These are phyloP conservation scores for Melolontha melolontha DNA, from an alignment of 2,888 invertebrate species.

Conservation along the genomic window DNA sequence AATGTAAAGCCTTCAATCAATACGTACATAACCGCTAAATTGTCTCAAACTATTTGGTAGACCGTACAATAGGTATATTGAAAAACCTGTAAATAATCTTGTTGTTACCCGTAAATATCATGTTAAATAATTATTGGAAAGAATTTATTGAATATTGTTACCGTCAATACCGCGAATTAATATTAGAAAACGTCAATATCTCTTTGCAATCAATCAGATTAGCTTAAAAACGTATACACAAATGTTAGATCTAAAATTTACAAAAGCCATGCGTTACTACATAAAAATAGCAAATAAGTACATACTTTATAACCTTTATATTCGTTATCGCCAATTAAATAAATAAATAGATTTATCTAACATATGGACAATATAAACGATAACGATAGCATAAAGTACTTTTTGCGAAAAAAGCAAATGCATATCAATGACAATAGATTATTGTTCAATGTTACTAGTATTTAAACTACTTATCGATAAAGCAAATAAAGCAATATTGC, in stretches of 20 bases:
- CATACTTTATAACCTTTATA: slow-evolving; percentile 4
- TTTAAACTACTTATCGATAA: no score
- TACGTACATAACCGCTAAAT: slow-evolving; percentile 61
- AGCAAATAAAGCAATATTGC: no score
- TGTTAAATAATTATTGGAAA: slow-evolving; percentile 34
- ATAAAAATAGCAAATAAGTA: background rate
- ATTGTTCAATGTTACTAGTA: no score
- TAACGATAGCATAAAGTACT: slow-evolving; percentile 15
- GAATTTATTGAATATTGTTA: no score
- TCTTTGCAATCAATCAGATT: background rate
- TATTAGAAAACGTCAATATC: slow-evolving; percentile 30
- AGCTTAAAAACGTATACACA: no score
- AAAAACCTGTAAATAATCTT: slow-evolving; percentile 69
- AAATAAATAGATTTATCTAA: slow-evolving; percentile 4
- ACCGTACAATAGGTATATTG: slow-evolving; percentile 80
- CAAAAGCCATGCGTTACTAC: slow-evolving; percentile 23
- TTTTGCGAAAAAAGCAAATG: background rate
- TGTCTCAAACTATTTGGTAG: slow-evolving; percentile 67
- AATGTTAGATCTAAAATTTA: background rate
- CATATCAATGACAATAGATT: background rate
- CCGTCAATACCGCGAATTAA: background rate
- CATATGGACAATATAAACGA: slow-evolving; percentile 14
- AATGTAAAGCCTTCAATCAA: slow-evolving; percentile 54
- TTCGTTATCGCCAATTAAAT: slow-evolving; percentile 12
- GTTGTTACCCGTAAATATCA: slow-evolving; percentile 40